Evolutionary conservation across 2,888 invertebrate species (phyloP), one percentile per base, ranked within the genome.

Genomic region (Rapana venosa): DNA sequence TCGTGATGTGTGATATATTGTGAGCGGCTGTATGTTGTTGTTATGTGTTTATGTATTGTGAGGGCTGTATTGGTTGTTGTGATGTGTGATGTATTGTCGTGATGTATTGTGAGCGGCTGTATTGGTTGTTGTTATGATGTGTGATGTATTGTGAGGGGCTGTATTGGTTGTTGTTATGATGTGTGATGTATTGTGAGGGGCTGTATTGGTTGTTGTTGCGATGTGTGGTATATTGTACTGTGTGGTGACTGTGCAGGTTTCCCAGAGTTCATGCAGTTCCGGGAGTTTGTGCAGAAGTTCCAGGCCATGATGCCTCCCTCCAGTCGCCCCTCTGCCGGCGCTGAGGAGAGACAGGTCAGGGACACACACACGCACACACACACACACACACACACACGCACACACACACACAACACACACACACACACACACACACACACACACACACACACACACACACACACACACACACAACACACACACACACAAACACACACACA

Each of bases 211-310:
- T 47, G 47, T 47, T 47, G 47, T 47, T 47, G 8, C 47, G 47
- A 5, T 47, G 8, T 47, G 26, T n/a, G 22, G n/a, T 74, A n/a
- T 1, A 74, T n/a, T 17, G n/a, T 36, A 8, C 35, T 87, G 26
- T 74, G 1, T 35, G 30, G 8, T 87, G 20, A 47, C 47, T 74
- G 87, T 93, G 56, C 93, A 96, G 97, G 99, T 47, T 99, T 98
- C 96, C 99, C 99, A 0, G 98, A 98, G 95, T 98, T 98, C 94
- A 97, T 99, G 97, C 98, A 98, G 91, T 97, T 98, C 91, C 97
- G 97, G 26, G 99, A 99, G 96, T 99, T 99, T 95, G 97, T 98
- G 90, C 97, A 98, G 93, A 97, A 98, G 95, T 98, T 98, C 96
- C 97, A 97, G 88, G 96, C 96, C 79, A 94, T 97, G 56, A 94